Conservation (phyloP, 2,797 vertebrate genomes). For the Xiphophorus birchmanni region DNA sequence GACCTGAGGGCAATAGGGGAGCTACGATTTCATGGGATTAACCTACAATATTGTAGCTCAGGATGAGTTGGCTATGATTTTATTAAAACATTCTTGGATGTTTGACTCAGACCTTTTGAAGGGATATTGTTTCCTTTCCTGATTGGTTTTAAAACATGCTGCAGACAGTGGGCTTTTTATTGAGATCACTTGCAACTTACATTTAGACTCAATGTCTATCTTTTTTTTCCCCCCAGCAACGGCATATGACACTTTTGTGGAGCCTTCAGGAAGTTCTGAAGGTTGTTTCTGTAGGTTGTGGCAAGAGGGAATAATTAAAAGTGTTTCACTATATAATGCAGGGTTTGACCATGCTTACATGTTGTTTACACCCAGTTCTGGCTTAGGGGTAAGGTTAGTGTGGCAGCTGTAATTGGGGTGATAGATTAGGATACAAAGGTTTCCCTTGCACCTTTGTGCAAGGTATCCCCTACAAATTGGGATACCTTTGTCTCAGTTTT, state of each 20-base stretch:
- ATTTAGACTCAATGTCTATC: neutral
- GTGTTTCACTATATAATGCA: neutral
- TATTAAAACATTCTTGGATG: neutral
- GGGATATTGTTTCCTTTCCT: neutral
- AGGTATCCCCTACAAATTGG: neutral
- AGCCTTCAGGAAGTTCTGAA: neutral
- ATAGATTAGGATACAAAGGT: neutral
- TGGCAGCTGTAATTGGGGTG: neutral
- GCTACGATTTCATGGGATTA: neutral
- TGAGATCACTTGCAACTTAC: neutral
- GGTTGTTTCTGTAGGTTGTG: neutral
- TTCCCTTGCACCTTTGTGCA: neutral
- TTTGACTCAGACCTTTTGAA: neutral
- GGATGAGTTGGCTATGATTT: slow-evolving; percentile 1
- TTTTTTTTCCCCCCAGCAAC: neutral
- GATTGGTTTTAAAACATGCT: neutral
- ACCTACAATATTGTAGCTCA: neutral
- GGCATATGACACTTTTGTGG: neutral
- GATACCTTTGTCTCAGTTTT: no score
- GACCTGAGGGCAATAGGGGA: neutral
- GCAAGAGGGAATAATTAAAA: neutral
- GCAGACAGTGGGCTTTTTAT: neutral
- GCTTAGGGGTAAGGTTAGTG: neutral
- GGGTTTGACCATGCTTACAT: neutral
- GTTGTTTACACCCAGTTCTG: neutral